Percentiles rank a stretch among this genome's conserved stretches.
Evolutionary conservation across 2,888 invertebrate genomes (phyloP).

Genomic region (Eutolmus rufibarbis): DNA sequence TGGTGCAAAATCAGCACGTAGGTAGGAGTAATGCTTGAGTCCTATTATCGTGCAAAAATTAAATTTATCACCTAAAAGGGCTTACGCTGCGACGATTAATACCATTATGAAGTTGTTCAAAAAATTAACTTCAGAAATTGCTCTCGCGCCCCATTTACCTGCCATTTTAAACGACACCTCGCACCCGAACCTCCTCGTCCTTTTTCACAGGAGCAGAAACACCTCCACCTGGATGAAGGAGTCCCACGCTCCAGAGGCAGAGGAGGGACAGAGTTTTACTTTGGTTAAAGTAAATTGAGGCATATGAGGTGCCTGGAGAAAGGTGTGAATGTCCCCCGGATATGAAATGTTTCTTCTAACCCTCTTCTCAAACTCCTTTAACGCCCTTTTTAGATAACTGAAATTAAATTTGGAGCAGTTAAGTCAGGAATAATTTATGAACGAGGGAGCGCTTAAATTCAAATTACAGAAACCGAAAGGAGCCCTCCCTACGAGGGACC

Average conservation of each 20-base stretch:
- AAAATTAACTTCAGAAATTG: conserved; percentile 21
- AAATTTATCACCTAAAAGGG: conserved; percentile 5
- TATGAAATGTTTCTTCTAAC: neutral
- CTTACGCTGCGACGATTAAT: conserved; percentile 6
- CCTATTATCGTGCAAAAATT: conserved; percentile 17
- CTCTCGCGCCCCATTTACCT: neutral
- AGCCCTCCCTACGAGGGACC: neutral
- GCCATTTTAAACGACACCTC: neutral
- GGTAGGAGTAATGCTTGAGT: neutral
- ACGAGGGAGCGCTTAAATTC: conserved; percentile 31
- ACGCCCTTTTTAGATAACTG: neutral
- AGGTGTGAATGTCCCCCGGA: neutral
- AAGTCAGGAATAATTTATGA: conserved; percentile 44
- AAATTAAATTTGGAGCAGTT: conserved; percentile 45
- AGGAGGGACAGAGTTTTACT: neutral
- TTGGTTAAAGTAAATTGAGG: neutral
- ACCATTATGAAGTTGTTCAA: conserved; percentile 15
- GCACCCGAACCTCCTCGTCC: neutral
- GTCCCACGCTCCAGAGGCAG: neutral
- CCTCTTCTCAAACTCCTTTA: neutral
- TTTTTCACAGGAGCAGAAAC: neutral
- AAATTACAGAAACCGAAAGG: conserved; percentile 36
- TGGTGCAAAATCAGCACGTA: neutral
- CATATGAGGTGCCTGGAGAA: neutral
- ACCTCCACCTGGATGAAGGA: neutral